Conservation (phyloP, 1,140 invertebrate species). For the Plectrocnemia conspersa region DNA sequence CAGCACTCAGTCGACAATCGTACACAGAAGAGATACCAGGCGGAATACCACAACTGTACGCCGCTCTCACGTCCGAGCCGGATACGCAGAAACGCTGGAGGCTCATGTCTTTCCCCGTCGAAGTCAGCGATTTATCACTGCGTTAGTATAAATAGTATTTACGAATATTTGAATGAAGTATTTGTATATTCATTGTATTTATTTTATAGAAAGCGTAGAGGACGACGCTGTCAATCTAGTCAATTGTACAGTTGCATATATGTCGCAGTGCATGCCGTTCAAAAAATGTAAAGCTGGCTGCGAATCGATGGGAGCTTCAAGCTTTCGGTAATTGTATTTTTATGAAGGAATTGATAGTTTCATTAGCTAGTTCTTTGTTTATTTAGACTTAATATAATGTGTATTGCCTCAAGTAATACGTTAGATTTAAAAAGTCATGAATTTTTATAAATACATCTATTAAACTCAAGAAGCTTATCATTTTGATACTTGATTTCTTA, state of each 20-base stretch:
- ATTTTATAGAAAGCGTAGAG: slow-evolving; percentile 57
- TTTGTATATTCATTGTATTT: slow-evolving; percentile 9
- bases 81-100: slow-evolving; percentile 71
- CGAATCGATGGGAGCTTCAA: slow-evolving; percentile 65
- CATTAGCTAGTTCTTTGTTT: too few relatives aligned
- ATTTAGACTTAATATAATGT: too few relatives aligned
- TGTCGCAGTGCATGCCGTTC: slow-evolving; percentile 84
- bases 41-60: slow-evolving; percentile 77
- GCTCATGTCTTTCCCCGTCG: slow-evolving; percentile 72
- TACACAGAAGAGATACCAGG: slow-evolving; percentile 81
- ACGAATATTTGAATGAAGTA: neutral
- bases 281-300: slow-evolving; percentile 80
- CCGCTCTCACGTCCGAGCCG: slow-evolving; percentile 72
- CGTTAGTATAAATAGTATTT: slow-evolving; percentile 18
- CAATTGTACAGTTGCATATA: slow-evolving; percentile 91
- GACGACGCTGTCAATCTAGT: slow-evolving; percentile 61
- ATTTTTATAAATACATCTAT: too few relatives aligned
- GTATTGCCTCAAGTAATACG: too few relatives aligned
- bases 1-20: slow-evolving; percentile 69
- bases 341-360: too few relatives aligned
- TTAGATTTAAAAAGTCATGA: too few relatives aligned
- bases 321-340: slow-evolving; percentile 57
- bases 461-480: too few relatives aligned
- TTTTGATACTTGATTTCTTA: too few relatives aligned
- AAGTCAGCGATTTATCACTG: slow-evolving; percentile 40